Conservation (phyloP, 2,113 vertebrate species). For the Leptobrachium leishanense region DNA sequence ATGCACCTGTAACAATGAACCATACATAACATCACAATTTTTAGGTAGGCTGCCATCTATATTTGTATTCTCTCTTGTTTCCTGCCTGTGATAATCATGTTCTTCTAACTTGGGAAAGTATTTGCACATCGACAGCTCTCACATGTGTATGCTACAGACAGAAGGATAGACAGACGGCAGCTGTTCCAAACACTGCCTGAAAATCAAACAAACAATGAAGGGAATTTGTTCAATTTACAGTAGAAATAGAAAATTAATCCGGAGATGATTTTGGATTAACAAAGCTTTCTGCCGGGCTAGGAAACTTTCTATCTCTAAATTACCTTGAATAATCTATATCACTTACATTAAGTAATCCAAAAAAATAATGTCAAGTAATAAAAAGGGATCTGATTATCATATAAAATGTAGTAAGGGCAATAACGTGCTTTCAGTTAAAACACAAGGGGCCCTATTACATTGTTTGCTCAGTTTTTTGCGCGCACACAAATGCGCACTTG, state of each 20-base stretch:
- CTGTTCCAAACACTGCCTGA: constrained; percentile 43
- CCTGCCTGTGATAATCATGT: not conserved
- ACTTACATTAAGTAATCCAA: not conserved
- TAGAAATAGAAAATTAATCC: constrained; percentile 49
- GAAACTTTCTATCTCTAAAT: constrained; percentile 39
- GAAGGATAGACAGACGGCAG: constrained; percentile 37
- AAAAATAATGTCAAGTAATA: too few species aligned
- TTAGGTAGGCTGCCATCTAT: not conserved
- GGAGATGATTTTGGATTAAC: constrained; percentile 48
- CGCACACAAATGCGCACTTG: too few species aligned
- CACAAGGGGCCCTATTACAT: too few species aligned
- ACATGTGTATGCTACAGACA: constrained; percentile 27
- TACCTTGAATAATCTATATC: constrained; percentile 36
- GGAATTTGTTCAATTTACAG: constrained; percentile 50
- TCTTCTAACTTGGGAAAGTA: constrained; percentile 9
- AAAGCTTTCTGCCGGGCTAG: constrained; percentile 33
- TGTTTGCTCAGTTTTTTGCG: too few species aligned
- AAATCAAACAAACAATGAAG: constrained; percentile 48
- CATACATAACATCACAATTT: too few species aligned
- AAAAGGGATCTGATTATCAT: too few species aligned
- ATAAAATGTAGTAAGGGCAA: too few species aligned
- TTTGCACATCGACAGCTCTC: not conserved
- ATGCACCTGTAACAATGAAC: too few species aligned
- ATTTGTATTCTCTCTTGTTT: constrained; percentile 29
- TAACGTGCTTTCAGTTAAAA: too few species aligned